Base-by-base conservation (phyloP, 2,113 vertebrate genomes). In the Toxostoma redivivum region DNA sequence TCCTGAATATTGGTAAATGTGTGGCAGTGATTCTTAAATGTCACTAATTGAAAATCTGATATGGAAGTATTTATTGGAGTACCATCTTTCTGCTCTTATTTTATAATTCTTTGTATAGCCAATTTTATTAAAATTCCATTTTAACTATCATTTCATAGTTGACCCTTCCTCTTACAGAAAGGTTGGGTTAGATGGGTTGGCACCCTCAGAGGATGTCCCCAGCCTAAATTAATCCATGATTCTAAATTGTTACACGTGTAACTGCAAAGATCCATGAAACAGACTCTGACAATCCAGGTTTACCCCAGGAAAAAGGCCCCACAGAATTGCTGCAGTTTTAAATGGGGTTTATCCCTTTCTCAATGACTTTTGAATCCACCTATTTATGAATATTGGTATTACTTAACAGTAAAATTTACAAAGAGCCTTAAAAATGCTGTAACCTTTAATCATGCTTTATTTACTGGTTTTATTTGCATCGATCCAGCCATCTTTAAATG, bases 221-320 rank as follows among this genome's bases (percentile, higher is more conserved):
- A 82, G 35, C 18, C 35, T n/a, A 31, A 71, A 60, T 66, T 40
- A 33, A 31, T 77, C 50, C 1, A 2, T 48, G 42, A 56, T 85
- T 91, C 25, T 57, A 11, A 65, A 33, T 23, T n/a, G 5, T 35
- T 60, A 44, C 16, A 28, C 0, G 0, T 22, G 7, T 28, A 48
- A 65, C 31, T 53, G 44, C 30, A 85, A 74, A 84, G n/a, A n/a
- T 38, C 12, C 10, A 3, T 61, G 25, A 67, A 72, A 65, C 4
- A 23, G 31, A 20, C n/a, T 19, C 21, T 56, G 42, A 28, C 11
- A 66, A 50, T 12, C 7, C 53, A 76, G 42, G 25, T 58, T 23
- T 61, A 27, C 22, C 27, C 40, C 6, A 25, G 64, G 45, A 60
- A 84, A 57, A 24, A 33, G n/a, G 3, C n/a, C 28, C 15, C 25